Evolutionary conservation across 2,888 invertebrate species (phyloP).

Genomic region (Clitarchus hookeri): DNA sequence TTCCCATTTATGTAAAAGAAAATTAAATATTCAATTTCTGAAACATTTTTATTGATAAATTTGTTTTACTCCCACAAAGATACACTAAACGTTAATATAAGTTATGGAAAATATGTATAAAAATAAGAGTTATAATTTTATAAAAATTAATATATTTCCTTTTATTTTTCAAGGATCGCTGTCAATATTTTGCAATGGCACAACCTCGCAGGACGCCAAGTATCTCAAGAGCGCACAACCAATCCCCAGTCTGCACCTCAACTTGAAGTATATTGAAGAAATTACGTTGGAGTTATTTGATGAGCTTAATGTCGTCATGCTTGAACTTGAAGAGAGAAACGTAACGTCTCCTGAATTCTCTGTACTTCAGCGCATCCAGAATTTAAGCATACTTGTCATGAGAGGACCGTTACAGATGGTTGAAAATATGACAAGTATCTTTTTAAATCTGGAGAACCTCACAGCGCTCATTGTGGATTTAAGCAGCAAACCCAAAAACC

Average conservation of each 20-base stretch:
- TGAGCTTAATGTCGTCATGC: background rate
- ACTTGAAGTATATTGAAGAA: background rate
- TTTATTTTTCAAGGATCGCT: background rate
- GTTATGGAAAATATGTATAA: no score
- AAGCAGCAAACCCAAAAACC: background rate
- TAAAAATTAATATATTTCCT: no score
- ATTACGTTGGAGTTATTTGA: background rate
- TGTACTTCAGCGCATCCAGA: background rate
- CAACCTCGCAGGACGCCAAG: background rate
- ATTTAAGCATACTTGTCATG: background rate
- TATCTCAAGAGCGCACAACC: background rate
- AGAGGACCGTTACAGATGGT: background rate
- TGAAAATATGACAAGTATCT: background rate
- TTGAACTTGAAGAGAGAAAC: background rate
- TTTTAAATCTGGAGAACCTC: background rate
- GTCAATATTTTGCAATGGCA: background rate
- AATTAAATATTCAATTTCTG: no score
- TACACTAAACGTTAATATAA: no score
- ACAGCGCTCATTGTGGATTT: background rate
- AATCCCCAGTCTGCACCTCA: background rate
- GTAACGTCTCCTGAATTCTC: background rate
- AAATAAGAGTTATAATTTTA: no score
- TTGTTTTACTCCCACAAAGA: no score
- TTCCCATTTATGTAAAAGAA: no score
- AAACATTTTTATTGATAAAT: no score